phyloP scores from a whole-genome alignment of 2,888 invertebrate genomes.

The Caenorhabditis wallacei region DNA sequence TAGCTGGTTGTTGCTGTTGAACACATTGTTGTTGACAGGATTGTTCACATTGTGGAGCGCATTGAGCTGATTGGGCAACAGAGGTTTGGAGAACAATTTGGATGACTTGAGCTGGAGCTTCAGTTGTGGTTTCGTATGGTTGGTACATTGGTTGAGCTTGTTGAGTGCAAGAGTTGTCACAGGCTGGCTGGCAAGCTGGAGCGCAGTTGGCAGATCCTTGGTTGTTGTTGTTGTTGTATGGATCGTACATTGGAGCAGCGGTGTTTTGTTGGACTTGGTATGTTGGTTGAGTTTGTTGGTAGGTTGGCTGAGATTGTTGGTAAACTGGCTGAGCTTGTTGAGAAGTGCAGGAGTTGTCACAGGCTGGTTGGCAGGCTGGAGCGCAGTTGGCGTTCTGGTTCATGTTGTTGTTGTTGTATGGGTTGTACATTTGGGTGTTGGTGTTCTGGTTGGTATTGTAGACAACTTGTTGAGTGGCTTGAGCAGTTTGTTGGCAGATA shows the following conservation, averaged over 20 bases:
- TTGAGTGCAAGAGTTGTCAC: conserved; percentile 62
- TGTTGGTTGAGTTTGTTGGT: conserved; percentile 53
- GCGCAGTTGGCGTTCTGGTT: conserved; percentile 42
- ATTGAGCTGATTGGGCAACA: conserved; percentile 70
- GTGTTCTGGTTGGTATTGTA: conserved; percentile 43
- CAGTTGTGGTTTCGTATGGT: conserved; percentile 57
- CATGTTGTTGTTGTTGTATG: conserved; percentile 51
- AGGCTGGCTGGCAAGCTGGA: conserved; percentile 68
- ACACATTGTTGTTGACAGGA: conserved; percentile 72
- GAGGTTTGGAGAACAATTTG: conserved; percentile 66
- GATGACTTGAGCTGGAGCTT: conserved; percentile 62
- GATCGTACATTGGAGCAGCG: conserved; percentile 52
- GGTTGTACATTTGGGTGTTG: conserved; percentile 54
- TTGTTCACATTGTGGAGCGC: conserved; percentile 72
- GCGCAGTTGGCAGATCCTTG: conserved; percentile 45
- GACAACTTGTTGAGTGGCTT: conserved; percentile 57
- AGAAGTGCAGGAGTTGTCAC: conserved; percentile 58
- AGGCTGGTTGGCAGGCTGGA: conserved; percentile 67
- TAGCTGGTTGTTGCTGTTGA: conserved; percentile 70
- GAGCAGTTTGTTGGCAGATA: conserved; percentile 65
- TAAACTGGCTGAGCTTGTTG: conserved; percentile 58
- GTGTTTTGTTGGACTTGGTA: conserved; percentile 32
- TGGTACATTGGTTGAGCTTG: conserved; percentile 61
- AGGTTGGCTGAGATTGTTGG: conserved; percentile 53
- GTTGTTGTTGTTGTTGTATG: conserved; percentile 60